Conservation (phyloP, 1,140 invertebrate genomes). For the Acromyrmex heyeri region DNA sequence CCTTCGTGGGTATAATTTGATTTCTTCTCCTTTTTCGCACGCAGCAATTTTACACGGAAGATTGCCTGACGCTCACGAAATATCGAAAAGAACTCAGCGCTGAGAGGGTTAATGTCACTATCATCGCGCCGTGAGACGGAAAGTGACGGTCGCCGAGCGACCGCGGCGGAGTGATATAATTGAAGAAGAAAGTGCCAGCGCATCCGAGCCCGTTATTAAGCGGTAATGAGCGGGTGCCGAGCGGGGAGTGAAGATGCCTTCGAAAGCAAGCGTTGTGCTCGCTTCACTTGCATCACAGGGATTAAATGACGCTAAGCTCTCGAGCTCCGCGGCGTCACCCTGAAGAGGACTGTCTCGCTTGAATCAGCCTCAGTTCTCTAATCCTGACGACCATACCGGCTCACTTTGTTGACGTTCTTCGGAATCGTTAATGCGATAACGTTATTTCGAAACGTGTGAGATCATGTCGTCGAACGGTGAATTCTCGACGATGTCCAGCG, state of each 20-base stretch:
- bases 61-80: background rate
- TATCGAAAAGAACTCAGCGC: slow-evolving; percentile 20
- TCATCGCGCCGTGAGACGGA: slow-evolving; percentile 36
- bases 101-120: slow-evolving; percentile 19
- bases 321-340: slow-evolving; percentile 11
- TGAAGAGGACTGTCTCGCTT: background rate
- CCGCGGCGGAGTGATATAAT: slow-evolving; percentile 70
- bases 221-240: slow-evolving; percentile 44
- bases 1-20: background rate
- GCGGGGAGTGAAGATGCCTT: slow-evolving; percentile 45
- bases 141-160: slow-evolving; percentile 61
- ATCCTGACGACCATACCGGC: background rate
- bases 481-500: slow-evolving; percentile 85
- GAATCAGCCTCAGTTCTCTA: background rate
- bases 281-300: background rate
- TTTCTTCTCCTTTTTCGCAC: background rate
- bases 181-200: slow-evolving; percentile 75
- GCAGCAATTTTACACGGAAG: background rate
- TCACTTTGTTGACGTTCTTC: background rate
- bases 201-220: slow-evolving; percentile 72
- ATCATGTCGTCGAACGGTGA: slow-evolving; percentile 85
- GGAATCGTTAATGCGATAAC: background rate
- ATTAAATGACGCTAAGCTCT: slow-evolving; percentile 32
- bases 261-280: slow-evolving; percentile 23
- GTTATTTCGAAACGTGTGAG: background rate